Percentiles rank a stretch among this genome's conserved stretches.
Conservation (phyloP, 2,113 vertebrate genomes). For the Oriolus oriolus region DNA sequence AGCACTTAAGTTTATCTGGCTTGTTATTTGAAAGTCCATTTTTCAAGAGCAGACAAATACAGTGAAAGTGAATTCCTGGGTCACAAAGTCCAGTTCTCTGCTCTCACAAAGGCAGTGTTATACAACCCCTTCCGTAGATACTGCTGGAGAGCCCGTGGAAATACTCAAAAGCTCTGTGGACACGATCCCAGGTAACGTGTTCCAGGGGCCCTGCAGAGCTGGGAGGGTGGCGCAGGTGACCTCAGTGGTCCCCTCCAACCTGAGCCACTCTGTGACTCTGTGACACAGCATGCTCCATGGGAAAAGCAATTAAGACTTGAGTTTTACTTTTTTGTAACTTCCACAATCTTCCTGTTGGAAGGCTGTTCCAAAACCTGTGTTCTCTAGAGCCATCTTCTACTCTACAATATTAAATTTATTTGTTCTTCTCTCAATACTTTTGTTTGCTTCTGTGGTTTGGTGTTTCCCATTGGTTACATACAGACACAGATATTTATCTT, state of each 20-base stretch:
- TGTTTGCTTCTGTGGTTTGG: not conserved
- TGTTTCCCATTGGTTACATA: not conserved
- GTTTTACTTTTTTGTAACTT: not conserved
- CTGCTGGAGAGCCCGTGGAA: not conserved
- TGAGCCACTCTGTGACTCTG: not conserved
- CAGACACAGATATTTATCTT: not conserved
- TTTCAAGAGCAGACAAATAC: not conserved
- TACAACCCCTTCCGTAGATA: fast-evolving
- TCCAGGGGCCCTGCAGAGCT: not conserved
- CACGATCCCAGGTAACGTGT: fast-evolving
- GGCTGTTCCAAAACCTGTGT: not conserved
- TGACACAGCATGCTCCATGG: not conserved
- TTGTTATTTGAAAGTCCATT: not conserved
- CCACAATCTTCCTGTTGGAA: not conserved
- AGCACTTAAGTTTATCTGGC: not conserved
- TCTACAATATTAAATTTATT: not conserved
- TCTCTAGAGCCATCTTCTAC: not conserved
- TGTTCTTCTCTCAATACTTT: not conserved
- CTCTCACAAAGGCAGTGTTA: not conserved
- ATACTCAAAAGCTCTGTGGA: not conserved
- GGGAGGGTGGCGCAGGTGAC: not conserved
- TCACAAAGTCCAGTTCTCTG: not conserved
- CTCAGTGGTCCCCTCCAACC: not conserved
- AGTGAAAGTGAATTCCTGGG: not conserved
- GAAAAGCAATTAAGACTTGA: not conserved